A percentile compares a stretch with the other conserved stretches of the same genome.
These are phyloP conservation scores for Drosophila arawakana DNA, from an alignment of 1,140 invertebrate species.

Conservation along the genomic window DNA sequence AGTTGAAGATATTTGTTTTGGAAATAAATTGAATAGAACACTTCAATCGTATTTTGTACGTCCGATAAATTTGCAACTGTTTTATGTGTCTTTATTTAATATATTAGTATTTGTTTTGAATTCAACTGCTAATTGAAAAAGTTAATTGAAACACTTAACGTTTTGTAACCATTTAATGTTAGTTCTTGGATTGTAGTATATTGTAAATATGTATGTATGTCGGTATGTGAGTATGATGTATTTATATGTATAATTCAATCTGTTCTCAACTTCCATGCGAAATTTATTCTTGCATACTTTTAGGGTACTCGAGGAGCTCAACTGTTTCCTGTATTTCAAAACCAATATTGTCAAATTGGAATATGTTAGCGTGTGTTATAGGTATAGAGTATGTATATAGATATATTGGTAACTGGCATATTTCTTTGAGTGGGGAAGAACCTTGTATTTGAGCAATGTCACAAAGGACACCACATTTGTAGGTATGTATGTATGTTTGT, in stretches of 20 bases:
- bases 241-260: neutral
- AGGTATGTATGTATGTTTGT: conserved; percentile 13
- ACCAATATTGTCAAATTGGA: neutral
- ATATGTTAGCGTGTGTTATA: neutral
- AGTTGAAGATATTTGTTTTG: conserved; percentile 43
- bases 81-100: too few species aligned
- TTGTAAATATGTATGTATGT: conserved; percentile 33
- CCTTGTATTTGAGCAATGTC: conserved; percentile 47
- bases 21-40: conserved; percentile 66
- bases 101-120: conserved; percentile 13
- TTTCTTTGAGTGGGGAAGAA: conserved; percentile 58
- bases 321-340: neutral
- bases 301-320: neutral
- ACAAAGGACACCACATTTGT: conserved; percentile 16
- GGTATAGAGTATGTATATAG: neutral
- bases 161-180: conserved; percentile 53
- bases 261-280: neutral
- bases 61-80: conserved; percentile 40
- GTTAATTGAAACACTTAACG: conserved; percentile 63
- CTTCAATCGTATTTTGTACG: conserved; percentile 36
- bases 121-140: conserved; percentile 45
- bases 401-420: conserved; percentile 30
- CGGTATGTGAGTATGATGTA: conserved; percentile 15
- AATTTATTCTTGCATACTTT: neutral
- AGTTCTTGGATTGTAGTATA: conserved; percentile 43